Evolutionary conservation across 2,888 invertebrate genomes (phyloP).

Genomic region (Invenusta paracnida): DNA sequence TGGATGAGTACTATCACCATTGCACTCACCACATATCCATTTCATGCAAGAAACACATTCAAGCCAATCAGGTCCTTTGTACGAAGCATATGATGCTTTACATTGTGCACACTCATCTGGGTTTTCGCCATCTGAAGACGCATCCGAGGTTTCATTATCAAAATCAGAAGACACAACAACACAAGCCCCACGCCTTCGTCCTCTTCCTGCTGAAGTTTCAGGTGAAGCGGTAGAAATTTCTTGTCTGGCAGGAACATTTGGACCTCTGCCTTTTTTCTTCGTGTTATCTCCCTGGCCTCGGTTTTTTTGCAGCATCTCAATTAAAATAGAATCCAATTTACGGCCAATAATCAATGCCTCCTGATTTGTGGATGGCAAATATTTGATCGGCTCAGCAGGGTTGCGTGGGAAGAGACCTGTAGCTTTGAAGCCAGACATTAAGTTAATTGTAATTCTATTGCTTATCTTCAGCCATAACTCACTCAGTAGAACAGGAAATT

Average conservation of each 20-base stretch:
- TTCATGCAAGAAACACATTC: constrained; percentile 15
- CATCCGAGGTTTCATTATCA: constrained; percentile 16
- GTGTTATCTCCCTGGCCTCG: constrained; percentile 11
- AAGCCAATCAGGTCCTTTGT: constrained; percentile 29
- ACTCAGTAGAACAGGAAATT: constrained; percentile 27
- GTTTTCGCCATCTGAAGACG: constrained; percentile 21
- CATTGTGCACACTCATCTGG: constrained; percentile 28
- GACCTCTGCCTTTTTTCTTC: constrained; percentile 14
- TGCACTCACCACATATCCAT: neutral
- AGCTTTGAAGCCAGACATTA: constrained; percentile 27
- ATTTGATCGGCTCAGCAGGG: constrained; percentile 16
- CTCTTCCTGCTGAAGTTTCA: neutral
- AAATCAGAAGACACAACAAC: neutral
- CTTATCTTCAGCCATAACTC: neutral
- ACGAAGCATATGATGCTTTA: neutral
- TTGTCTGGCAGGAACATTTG: constrained; percentile 8
- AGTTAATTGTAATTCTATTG: neutral
- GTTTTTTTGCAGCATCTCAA: constrained; percentile 31
- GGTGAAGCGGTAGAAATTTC: neutral
- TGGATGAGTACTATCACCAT: neutral
- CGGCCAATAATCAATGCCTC: neutral
- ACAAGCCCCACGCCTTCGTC: neutral
- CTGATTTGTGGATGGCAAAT: constrained; percentile 8
- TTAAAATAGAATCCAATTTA: constrained; percentile 4
- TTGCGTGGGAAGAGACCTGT: constrained; percentile 30